phyloP scores from a whole-genome alignment of 37 sponge, comb jelly and placozoan genomes.

The Ephydatia muelleri region DNA sequence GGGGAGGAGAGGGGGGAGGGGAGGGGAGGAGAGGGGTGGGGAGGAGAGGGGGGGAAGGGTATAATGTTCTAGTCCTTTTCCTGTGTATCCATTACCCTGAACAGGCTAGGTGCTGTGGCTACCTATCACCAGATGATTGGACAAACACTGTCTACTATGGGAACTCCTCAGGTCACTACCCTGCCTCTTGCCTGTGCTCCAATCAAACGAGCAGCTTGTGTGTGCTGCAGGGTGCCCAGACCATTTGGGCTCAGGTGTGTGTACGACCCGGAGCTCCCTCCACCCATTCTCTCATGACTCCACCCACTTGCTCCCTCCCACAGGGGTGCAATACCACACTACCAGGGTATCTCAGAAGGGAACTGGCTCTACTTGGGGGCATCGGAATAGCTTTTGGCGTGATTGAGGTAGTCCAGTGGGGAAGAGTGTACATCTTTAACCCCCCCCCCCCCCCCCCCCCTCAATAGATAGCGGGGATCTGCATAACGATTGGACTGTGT shows the following conservation, averaged over 20 bases:
- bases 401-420: background rate
- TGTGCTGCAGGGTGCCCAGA: too few species aligned
- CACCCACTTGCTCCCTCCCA: background rate
- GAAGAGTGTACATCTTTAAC: background rate
- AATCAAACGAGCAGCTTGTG: conserved; percentile 10
- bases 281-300: conserved; percentile 4
- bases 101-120: conserved; percentile 11
- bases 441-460: conserved; percentile 4
- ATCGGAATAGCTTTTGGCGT: background rate
- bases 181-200: too few species aligned
- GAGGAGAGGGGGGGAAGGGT: background rate
- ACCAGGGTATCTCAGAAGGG: background rate
- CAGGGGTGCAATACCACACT: background rate
- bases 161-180: too few species aligned
- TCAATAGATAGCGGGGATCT: too few species aligned
- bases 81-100: background rate
- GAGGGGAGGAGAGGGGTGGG: too few species aligned
- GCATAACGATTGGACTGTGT: too few species aligned
- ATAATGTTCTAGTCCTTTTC: conserved; percentile 17
- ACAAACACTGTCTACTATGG: too few species aligned
- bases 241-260: too few species aligned
- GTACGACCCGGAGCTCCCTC: conserved; percentile 9
- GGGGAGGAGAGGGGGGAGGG: too few species aligned
- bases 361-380: background rate
- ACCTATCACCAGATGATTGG: background rate